Conservation (phyloP, 2,888 invertebrate genomes). For the Eupeodes latifasciatus region DNA sequence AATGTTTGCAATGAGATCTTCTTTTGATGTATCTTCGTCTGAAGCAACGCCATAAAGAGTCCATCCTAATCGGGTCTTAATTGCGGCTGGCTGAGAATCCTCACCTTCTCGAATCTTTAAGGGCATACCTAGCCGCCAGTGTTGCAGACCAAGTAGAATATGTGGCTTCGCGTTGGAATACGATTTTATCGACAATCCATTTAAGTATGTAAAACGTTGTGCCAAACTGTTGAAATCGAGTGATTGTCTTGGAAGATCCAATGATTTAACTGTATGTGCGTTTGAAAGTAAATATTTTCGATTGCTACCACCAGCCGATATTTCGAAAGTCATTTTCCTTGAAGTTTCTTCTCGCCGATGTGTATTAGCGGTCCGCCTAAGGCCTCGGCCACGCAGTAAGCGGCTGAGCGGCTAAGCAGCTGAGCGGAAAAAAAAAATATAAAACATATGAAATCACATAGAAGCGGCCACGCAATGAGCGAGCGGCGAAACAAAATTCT, state of each 20-base stretch:
- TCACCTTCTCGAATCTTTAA: constrained; percentile 11
- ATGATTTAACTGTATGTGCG: constrained; percentile 7
- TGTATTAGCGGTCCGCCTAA: constrained; percentile 17
- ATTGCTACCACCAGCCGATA: constrained; percentile 5
- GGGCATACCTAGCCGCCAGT: constrained; percentile 15
- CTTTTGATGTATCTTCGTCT: neutral
- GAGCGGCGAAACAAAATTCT: too few species aligned
- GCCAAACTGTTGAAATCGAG: neutral
- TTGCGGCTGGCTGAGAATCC: neutral
- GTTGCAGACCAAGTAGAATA: constrained; percentile 19
- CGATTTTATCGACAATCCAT: constrained; percentile 12
- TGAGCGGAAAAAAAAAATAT: too few species aligned
- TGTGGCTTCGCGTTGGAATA: constrained; percentile 19
- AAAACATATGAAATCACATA: too few species aligned
- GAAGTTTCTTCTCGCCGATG: constrained; percentile 14
- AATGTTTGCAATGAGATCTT: neutral
- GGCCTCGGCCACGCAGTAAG: too few species aligned
- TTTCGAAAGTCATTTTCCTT: constrained; percentile 12
- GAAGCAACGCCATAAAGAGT: constrained; percentile 11
- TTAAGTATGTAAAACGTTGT: neutral
- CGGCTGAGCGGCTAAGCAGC: too few species aligned
- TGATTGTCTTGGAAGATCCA: constrained; percentile 26
- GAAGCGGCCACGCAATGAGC: too few species aligned
- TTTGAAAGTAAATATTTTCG: constrained; percentile 12
- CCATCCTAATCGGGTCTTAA: constrained; percentile 31